These are phyloP conservation scores for Petrolisthes cinctipes DNA, from an alignment of 2,888 invertebrate genomes.

Conservation along the genomic window DNA sequence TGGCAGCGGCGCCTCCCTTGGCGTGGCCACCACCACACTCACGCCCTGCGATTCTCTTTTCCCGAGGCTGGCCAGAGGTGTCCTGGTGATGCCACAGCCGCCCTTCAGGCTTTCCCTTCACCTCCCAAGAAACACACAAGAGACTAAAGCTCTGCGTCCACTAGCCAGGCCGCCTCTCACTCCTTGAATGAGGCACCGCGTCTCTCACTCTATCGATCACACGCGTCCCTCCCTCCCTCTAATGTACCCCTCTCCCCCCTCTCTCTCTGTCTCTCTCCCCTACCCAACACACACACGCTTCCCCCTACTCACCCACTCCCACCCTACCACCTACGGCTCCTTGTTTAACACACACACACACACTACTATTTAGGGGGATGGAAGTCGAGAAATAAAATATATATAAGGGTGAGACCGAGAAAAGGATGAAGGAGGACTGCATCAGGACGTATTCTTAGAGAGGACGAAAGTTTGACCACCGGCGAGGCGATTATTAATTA, in stretches of 20 bases:
- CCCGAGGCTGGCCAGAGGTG: not conserved
- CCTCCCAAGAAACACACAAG: not conserved
- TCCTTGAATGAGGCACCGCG: slow-evolving; percentile 46
- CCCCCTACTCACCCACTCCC: not conserved
- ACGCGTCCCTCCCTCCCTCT: slow-evolving; percentile 13
- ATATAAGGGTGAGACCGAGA: too few species aligned
- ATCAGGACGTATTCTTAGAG: too few species aligned
- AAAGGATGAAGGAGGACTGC: too few species aligned
- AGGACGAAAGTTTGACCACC: too few species aligned
- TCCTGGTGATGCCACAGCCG: not conserved
- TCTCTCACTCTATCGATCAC: slow-evolving; percentile 40
- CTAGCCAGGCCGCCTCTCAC: slow-evolving; percentile 17
- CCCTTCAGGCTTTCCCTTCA: not conserved
- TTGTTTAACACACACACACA: not conserved
- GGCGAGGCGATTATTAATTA: too few species aligned
- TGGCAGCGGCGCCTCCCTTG: slow-evolving; percentile 43
- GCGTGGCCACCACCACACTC: not conserved
- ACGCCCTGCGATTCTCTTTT: slow-evolving; percentile 13
- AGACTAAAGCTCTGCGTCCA: slow-evolving; percentile 17
- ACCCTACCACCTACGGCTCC: not conserved
- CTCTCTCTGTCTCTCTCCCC: not conserved
- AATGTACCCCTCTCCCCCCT: not conserved
- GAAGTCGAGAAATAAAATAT: too few species aligned
- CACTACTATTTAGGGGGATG: not conserved
- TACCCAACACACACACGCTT: not conserved